These are phyloP conservation scores for Muscicapa adusta DNA, from an alignment of 2,113 vertebrate species.

Conservation along the genomic window DNA sequence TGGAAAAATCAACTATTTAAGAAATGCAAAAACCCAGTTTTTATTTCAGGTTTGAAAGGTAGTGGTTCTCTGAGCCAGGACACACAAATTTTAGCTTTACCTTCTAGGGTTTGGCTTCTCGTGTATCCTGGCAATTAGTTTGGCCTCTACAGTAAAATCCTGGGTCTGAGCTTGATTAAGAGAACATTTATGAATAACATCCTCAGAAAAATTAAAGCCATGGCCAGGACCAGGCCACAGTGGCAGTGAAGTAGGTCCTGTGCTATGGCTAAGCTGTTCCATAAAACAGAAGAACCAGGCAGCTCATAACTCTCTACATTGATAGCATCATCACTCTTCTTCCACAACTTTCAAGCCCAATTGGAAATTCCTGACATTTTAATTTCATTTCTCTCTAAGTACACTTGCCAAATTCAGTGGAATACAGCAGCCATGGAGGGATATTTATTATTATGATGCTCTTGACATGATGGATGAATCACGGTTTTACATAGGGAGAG, in stretches of 20 bases:
- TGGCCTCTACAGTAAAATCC: constrained; percentile 68
- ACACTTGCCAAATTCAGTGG: background rate
- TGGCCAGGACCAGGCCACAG: constrained; percentile 15
- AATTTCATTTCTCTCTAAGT: constrained; percentile 11
- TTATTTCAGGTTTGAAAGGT: constrained; percentile 51
- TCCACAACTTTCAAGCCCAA: background rate
- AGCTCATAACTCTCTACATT: constrained; percentile 48
- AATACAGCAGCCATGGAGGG: background rate
- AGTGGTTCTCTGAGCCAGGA: constrained; percentile 72
- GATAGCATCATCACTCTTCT: constrained; percentile 46
- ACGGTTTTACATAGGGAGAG: background rate
- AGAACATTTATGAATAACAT: constrained; percentile 83
- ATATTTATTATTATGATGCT: constrained; percentile 3
- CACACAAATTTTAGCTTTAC: constrained; percentile 80
- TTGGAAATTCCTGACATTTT: constrained; percentile 51
- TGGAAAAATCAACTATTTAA: constrained; percentile 80
- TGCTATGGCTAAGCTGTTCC: constrained; percentile 24
- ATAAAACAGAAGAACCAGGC: constrained; percentile 30
- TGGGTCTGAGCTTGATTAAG: constrained; percentile 83
- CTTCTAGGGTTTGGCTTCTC: constrained; percentile 78
- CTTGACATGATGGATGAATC: background rate
- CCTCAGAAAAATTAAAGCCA: constrained; percentile 72
- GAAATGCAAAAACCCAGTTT: constrained; percentile 68
- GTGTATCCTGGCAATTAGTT: constrained; percentile 57
- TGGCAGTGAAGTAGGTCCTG: background rate